These are phyloP conservation scores for Rhamnusium bicolor DNA, from an alignment of 2,888 invertebrate species.

Conservation along the genomic window DNA sequence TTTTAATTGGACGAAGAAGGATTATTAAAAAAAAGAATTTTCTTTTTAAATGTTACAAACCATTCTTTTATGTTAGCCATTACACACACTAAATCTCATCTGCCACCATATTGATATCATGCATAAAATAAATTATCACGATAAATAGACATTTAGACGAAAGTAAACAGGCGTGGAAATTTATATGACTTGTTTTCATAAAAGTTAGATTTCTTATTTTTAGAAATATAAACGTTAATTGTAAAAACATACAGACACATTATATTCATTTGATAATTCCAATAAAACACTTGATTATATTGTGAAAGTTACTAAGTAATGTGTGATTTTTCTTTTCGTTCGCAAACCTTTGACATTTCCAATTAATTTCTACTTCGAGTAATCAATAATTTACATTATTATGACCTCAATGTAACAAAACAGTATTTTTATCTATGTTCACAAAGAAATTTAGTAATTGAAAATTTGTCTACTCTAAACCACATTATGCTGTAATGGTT, in stretches of 20 bases:
- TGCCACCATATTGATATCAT: too few relatives aligned
- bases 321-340: conserved; percentile 11
- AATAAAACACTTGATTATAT: conserved; percentile 8
- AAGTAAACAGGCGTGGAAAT: too few relatives aligned
- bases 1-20: too few relatives aligned
- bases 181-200: too few relatives aligned
- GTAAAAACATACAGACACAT: neutral
- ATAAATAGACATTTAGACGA: too few relatives aligned
- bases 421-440: neutral
- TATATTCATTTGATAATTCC: conserved; percentile 11
- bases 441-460: neutral
- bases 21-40: too few relatives aligned
- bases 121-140: too few relatives aligned
- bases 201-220: neutral
- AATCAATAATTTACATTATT: neutral
- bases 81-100: too few relatives aligned
- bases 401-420: neutral
- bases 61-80: too few relatives aligned
- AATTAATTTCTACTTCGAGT: conserved; percentile 8
- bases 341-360: conserved; percentile 19
- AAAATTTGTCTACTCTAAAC: neutral
- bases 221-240: neutral
- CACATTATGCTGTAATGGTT: neutral
- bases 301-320: conserved; percentile 26
- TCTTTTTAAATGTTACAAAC: too few relatives aligned